A percentile compares a stretch with the other conserved stretches of the same genome.
Evolutionary conservation across 2,888 invertebrate genomes (phyloP).

Genomic region (Acleris sparsana): DNA sequence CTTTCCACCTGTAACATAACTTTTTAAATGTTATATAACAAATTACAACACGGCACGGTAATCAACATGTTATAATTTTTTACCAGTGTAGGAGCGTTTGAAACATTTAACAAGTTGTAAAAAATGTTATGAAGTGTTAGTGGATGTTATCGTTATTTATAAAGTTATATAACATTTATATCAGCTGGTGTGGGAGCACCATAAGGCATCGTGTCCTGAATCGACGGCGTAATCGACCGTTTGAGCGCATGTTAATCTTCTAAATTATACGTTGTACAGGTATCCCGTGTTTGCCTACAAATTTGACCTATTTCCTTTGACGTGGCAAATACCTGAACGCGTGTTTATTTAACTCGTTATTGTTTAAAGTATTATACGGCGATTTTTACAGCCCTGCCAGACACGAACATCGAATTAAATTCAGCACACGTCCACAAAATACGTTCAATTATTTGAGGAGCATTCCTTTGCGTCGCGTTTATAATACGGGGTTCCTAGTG

Average conservation of each 20-base stretch:
- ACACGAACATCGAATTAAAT: constrained; percentile 12
- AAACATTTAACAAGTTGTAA: no score
- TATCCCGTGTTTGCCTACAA: constrained; percentile 1
- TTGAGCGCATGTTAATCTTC: not conserved
- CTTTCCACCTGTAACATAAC: no score
- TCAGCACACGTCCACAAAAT: constrained; percentile 16
- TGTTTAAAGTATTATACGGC: not conserved
- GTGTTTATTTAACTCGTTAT: constrained; percentile 8
- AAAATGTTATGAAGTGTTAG: no score
- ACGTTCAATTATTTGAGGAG: constrained; percentile 11
- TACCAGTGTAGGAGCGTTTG: no score
- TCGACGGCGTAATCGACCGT: not conserved
- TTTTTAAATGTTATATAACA: no score
- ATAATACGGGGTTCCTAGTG: constrained; percentile 3
- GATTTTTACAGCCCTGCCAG: constrained; percentile 10
- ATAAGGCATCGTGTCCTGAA: no score
- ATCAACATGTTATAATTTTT: no score
- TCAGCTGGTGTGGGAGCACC: no score
- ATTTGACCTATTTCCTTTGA: constrained; percentile 5
- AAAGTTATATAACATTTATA: no score
- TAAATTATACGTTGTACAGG: not conserved
- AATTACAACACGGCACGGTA: no score
- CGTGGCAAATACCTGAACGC: not conserved
- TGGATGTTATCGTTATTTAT: no score
- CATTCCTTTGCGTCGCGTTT: constrained; percentile 9